Evolutionary conservation across 2,797 vertebrate genomes (phyloP).

Genomic region (Malacoraja senta): DNA sequence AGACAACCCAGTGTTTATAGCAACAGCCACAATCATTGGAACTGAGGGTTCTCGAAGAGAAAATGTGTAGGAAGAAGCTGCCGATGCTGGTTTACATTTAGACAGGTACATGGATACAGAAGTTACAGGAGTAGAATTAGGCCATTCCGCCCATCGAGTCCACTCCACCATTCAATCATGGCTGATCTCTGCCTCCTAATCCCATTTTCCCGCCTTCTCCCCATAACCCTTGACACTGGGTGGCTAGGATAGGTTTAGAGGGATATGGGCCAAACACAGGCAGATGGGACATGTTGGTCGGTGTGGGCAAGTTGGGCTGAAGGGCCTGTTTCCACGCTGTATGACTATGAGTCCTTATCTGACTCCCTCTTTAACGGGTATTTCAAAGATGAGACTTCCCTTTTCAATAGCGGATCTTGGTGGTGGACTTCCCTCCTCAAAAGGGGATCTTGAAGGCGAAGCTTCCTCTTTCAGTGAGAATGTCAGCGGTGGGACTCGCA

Average conservation of each 20-base stretch:
- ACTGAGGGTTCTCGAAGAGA: neutral
- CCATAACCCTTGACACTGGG: neutral
- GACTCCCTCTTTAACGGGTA: too few relatives aligned
- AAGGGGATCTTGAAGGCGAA: neutral
- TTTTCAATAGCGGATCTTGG: too few relatives aligned
- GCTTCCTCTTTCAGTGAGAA: neutral
- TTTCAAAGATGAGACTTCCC: too few relatives aligned
- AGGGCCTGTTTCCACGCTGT: too few relatives aligned
- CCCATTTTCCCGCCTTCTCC: neutral
- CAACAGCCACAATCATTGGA: neutral
- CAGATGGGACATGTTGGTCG: too few relatives aligned
- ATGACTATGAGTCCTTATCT: too few relatives aligned
- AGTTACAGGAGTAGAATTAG: neutral
- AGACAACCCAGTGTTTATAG: neutral
- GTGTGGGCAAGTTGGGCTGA: too few relatives aligned
- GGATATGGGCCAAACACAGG: too few relatives aligned
- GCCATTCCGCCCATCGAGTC: neutral
- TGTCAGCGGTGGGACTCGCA: too few relatives aligned
- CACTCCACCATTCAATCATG: neutral
- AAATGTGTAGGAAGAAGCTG: too few relatives aligned
- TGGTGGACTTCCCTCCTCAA: neutral
- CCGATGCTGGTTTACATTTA: too few relatives aligned
- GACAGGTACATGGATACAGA: neutral
- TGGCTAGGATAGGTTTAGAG: too few relatives aligned
- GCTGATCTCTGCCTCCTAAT: neutral